Evolutionary conservation across 2,888 invertebrate species (phyloP), one percentile per base, ranked within the genome.

Genomic region (Ashinkailepas kermadecensis): DNA sequence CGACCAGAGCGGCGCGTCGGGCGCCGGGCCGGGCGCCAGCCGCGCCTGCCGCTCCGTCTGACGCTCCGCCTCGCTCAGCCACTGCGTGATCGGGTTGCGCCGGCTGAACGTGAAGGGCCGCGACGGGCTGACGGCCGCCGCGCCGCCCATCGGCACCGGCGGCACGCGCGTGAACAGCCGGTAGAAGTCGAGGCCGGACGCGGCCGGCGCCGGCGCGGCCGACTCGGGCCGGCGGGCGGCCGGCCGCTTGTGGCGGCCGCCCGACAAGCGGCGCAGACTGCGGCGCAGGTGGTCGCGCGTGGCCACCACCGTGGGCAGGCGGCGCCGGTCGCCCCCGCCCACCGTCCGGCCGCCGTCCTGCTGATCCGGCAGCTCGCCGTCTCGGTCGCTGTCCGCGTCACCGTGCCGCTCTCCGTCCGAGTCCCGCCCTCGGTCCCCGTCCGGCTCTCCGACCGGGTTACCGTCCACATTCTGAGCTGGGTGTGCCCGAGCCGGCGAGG

Each of bases 211-310:
- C 15, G 21, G 0, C 59, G 59, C 59, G 11, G 59, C 59, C 74
- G 74, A 21, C 54, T 54, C 54, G 54, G 54, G 54, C 21, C 54
- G 23, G 6, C 59, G 57, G 0, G n/a, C 54, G 25, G 54, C 4
- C 15, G 54, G 15, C 15, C 21, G 58, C 79, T 59, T 79, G 10
- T 23, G 13, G 13, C 79, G 57, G 1, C 18, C 12, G 18, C 18
- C 58, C 6, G 79, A 58, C 23, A 79, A 25, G 4, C 79, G 79
- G 0, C 79, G 58, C 23, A 58, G 13, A 18, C 79, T 79, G 58
- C 79, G 79, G 3, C 79, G 79, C 58, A 79, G 58, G 25, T 79
- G 57, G 25, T 79, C 79, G 1, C 25, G n/a, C n/a, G 79, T 79
- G 23, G 79, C 79, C 12, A n/a, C 8, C 0, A 79, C 79, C 58